phyloP scores from a whole-genome alignment of 30 jellyfish, hydroid and myxozoan genomes.

The Cassiopea xamachana region DNA sequence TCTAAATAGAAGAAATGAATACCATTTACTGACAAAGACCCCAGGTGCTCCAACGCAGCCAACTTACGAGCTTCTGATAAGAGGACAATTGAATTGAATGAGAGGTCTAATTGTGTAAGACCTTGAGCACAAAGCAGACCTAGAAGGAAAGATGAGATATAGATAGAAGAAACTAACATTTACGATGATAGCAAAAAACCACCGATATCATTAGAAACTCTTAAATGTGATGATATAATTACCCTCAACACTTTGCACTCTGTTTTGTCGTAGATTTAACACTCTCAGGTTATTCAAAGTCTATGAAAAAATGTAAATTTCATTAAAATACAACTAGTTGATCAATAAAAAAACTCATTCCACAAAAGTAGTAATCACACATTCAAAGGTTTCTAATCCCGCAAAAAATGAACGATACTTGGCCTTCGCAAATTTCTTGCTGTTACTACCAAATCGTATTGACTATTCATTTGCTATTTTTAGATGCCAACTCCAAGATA shows the following conservation, averaged over 20 bases:
- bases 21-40: constrained; percentile 75
- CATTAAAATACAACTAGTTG: too few relatives aligned
- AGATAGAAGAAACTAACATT: neutral
- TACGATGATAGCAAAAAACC: neutral
- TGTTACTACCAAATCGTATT: too few relatives aligned
- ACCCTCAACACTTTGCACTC: constrained; percentile 91
- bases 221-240: neutral
- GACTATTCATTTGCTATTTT: too few relatives aligned
- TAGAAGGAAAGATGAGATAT: neutral
- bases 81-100: constrained; percentile 73
- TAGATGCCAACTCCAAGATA: too few relatives aligned
- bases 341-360: too few relatives aligned
- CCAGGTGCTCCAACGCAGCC: constrained; percentile 80
- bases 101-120: constrained; percentile 56
- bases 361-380: too few relatives aligned
- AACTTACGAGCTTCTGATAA: constrained; percentile 75
- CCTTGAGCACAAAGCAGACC: constrained; percentile 92
- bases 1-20: neutral
- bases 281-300: constrained; percentile 65
- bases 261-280: constrained; percentile 78
- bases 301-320: constrained; percentile 22
- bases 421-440: too few relatives aligned
- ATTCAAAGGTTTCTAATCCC: too few relatives aligned
- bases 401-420: too few relatives aligned
- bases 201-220: too few relatives aligned